Percentiles rank a stretch among this genome's conserved stretches.
These are phyloP conservation scores for Laupala kohalensis DNA, from an alignment of 1,140 invertebrate species.

Conservation along the genomic window DNA sequence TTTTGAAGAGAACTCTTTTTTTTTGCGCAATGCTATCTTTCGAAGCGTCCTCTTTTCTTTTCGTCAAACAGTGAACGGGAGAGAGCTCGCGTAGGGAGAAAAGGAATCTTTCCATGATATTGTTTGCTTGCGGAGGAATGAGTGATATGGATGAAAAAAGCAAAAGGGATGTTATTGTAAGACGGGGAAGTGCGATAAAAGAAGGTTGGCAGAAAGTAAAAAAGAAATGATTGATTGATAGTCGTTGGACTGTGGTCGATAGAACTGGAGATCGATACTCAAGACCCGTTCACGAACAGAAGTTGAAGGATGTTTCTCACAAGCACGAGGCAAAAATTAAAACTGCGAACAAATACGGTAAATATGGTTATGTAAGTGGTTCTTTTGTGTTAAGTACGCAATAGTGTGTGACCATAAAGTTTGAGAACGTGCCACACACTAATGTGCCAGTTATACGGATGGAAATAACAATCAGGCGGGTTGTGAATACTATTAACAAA, in stretches of 20 bases:
- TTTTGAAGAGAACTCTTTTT: neutral
- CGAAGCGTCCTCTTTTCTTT: neutral
- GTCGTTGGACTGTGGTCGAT: neutral
- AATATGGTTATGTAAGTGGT: no score
- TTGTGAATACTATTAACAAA: no score
- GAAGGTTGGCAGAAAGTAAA: neutral
- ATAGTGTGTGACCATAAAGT: no score
- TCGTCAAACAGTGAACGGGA: neutral
- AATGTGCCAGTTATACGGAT: no score
- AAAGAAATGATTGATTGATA: neutral
- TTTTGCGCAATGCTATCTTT: neutral
- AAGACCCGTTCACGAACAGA: neutral
- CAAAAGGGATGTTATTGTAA: neutral
- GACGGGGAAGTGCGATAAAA: neutral
- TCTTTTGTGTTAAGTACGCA: no score
- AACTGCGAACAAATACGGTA: no score
- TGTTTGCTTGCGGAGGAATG: neutral
- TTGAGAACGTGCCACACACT: no score
- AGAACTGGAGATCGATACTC: neutral
- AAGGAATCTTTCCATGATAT: neutral
- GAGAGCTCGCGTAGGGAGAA: neutral
- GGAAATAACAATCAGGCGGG: no score
- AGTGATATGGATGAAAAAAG: neutral
- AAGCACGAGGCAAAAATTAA: no score
- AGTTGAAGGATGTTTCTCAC: neutral